These are phyloP conservation scores for Pogonocichla stellata DNA, from an alignment of 2,113 vertebrate genomes.

Conservation along the genomic window DNA sequence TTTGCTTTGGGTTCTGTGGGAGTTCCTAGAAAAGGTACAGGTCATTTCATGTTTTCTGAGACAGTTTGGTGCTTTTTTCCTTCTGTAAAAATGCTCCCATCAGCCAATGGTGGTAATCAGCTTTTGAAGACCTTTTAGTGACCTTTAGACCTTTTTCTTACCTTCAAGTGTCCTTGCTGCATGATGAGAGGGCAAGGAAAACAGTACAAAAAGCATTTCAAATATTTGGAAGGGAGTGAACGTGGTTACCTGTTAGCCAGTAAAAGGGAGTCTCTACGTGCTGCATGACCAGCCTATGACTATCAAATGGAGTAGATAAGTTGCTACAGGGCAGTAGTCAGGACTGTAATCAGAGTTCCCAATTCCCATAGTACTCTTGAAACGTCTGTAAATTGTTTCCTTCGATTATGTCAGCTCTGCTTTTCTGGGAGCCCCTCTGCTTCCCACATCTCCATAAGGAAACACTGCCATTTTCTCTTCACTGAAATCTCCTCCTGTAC, in stretches of 20 bases:
- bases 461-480: neutral
- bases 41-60: slow-evolving; percentile 2
- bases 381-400: neutral
- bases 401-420: neutral
- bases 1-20: neutral
- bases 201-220: neutral
- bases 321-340: neutral
- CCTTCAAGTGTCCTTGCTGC: neutral
- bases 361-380: neutral
- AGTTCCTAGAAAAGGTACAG: neutral
- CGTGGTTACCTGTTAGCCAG: neutral
- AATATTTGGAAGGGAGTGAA: neutral
- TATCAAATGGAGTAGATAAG: neutral
- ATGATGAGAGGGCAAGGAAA: neutral
- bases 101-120: neutral
- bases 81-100: neutral
- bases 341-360: neutral
- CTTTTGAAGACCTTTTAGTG: neutral
- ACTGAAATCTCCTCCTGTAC: neutral
- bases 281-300: neutral
- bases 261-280: neutral
- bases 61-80: neutral
- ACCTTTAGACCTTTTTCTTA: too few relatives aligned
- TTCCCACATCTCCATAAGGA: neutral
- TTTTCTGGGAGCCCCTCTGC: neutral